Evolutionary conservation across 2,888 invertebrate genomes (phyloP), one percentile per base, ranked within the genome.

Genomic region (Ophioninae sp.): DNA sequence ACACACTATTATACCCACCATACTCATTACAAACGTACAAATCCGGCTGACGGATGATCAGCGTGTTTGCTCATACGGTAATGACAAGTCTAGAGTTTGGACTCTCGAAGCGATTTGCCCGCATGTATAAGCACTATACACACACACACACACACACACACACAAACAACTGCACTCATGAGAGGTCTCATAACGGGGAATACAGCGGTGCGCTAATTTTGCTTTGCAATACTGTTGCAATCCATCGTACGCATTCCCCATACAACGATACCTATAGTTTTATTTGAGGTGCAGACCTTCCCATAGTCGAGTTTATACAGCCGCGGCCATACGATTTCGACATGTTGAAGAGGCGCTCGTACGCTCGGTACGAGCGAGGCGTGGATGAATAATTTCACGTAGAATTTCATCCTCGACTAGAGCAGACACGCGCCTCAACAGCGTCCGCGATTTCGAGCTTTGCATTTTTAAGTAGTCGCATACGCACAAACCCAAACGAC

Each of bases 361-460:
- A 44, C 61, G n/a, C 74, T 56, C 63, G n/a, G 20, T 59, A 59
- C 20, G 71, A 63, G 51, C n/a, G 67, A 37, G 69, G 44, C 39
- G 39, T 22, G 82, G 81, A 84, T 84, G 84, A 84, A 84, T 84
- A 84, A 84, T 84, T 84, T 79, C 76, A 84, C 82, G 82, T 82
- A 82, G 82, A 84, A 84, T 84, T 82, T 82, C 79, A 84, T 82
- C 84, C 82, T 82, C 84, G 84, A 82, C 79, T 79, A 82, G 68
- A 72, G 78, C 84, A 80, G 79, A 84, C 84, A 84, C 84, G 84
- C 84, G 84, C 84, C 81, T 76, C 72, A 79, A 44, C 13, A 44
- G 44, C 68, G 84, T 81, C 79, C 68, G 79, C 74, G 56, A 69
- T 65, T 6, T 17, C 65, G 76, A 56, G 72, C 59, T 84, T 82